Evolutionary conservation across 1,140 invertebrate genomes (phyloP).

Genomic region (Lysiphlebus fabarum): DNA sequence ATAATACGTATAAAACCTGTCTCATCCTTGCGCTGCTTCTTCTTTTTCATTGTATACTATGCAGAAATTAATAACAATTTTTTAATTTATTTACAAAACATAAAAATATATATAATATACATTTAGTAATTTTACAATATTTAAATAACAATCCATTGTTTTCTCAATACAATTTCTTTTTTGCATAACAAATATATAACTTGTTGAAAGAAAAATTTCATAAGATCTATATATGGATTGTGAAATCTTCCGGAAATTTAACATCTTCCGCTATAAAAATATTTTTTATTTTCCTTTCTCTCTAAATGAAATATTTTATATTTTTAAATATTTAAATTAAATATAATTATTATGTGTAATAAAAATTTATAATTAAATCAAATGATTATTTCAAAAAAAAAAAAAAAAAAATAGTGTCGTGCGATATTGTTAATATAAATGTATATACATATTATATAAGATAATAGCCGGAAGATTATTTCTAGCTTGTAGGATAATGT

Average conservation of each 20-base stretch:
- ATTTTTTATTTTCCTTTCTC: not conserved
- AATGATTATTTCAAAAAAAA: conserved; percentile 10
- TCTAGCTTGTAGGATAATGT: not conserved
- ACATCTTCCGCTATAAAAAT: conserved; percentile 9
- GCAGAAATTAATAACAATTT: too few relatives aligned
- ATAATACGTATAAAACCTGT: conserved; percentile 1
- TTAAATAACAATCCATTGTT: not conserved
- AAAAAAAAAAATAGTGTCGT: conserved; percentile 2
- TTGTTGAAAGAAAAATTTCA: conserved; percentile 1
- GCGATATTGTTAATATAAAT: conserved; percentile 10
- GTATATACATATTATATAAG: too few relatives aligned
- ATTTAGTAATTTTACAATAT: too few relatives aligned
- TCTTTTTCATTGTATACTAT: too few relatives aligned
- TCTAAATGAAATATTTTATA: not conserved
- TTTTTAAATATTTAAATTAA: not conserved
- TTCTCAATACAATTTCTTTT: conserved; percentile 1
- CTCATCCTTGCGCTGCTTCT: too few relatives aligned
- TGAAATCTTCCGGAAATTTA: conserved; percentile 14
- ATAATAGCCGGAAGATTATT: not conserved
- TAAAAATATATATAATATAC: too few relatives aligned
- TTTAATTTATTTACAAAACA: too few relatives aligned
- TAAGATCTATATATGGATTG: conserved; percentile 6
- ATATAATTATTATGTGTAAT: too few relatives aligned
- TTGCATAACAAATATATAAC: conserved; percentile 10
- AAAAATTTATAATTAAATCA: not conserved